Evolutionary conservation across 2,888 invertebrate species (phyloP).

Genomic region (Pheosia gnoma): DNA sequence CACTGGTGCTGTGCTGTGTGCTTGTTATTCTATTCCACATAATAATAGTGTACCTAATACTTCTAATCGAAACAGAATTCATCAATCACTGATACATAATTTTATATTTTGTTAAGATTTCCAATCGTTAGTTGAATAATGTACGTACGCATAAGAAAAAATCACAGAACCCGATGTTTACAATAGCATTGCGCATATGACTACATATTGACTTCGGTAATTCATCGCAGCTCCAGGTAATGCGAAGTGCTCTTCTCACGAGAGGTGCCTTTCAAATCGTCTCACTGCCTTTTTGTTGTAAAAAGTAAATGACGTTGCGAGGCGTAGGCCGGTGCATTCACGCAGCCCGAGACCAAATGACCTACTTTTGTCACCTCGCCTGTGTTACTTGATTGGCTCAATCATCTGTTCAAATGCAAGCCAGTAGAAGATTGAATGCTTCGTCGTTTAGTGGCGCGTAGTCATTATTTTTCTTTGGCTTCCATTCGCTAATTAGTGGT

Average conservation of each 20-base stretch:
- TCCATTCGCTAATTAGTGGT: conserved; percentile 25
- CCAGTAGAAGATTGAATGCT: conserved; percentile 30
- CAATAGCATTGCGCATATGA: conserved; percentile 35
- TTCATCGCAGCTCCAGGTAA: conserved; percentile 49
- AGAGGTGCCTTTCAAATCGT: conserved; percentile 46
- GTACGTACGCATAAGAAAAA: too few species aligned
- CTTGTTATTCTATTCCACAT: too few species aligned
- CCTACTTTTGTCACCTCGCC: conserved; percentile 50
- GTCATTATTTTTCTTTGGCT: conserved; percentile 28
- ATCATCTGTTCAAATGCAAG: conserved; percentile 46
- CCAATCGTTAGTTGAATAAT: too few species aligned
- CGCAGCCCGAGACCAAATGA: conserved; percentile 36
- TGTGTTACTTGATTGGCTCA: conserved; percentile 45
- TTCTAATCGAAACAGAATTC: too few species aligned
- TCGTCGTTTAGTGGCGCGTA: conserved; percentile 32
- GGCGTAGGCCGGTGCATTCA: conserved; percentile 47
- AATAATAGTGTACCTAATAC: too few species aligned
- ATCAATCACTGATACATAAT: too few species aligned
- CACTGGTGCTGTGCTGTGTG: background rate
- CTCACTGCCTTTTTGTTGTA: conserved; percentile 47
- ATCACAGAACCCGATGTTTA: conserved; percentile 15
- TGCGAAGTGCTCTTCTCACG: conserved; percentile 47
- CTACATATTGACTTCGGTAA: conserved; percentile 44
- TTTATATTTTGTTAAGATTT: too few species aligned
- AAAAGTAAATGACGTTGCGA: conserved; percentile 54